Base-by-base conservation (phyloP, 2,113 vertebrate species). In the Capreolus pygargus region DNA sequence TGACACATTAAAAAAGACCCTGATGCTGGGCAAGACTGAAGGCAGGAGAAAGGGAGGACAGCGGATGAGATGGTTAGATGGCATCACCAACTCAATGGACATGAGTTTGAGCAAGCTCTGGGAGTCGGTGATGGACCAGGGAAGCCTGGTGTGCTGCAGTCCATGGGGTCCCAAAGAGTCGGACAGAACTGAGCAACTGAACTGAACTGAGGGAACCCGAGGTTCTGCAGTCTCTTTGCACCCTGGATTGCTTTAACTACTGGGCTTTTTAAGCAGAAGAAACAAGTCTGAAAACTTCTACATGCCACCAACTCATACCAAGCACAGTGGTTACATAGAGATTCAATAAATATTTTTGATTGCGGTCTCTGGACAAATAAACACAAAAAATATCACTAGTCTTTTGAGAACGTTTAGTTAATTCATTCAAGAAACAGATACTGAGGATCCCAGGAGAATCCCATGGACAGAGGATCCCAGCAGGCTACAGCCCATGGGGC, bases 351-450 rank as follows among this genome's bases (percentile, higher is more conserved):
- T 79, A 47, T 64, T 96, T 97, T 81, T 64, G 14, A 83, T 39
- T 43, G 90, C 78, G 10, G 50, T 96, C 33, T 94, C 16, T 93
- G 60, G 94, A 92, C 67, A 76, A 64, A 86, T 78, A 86, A 61
- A 78, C 43, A 76, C 50, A 55, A 58, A 93, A 70, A 93, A 52
- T 89, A 86, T 97, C 7, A 17, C 45, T 79, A 19, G 58, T 96
- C 43, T 86, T 79, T 67, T 17, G 19, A 61, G 55, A 67, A 47
- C 58, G 39, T 70, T 91, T 58, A 12, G 45, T 81, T 93, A 78
- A 92, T 96, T 84, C 57, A 64, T n/a, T 93, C 81, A 93, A 94
- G 58, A 84, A 96, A 57, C 39, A 43, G 14, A 83, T 64, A 91
- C 17, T 36, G 57, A 92, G 11, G 25, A 89, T 81, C 64, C 21